Conservation (phyloP, 2,797 vertebrate species). For the Acrossocheilus wenchowensis region DNA sequence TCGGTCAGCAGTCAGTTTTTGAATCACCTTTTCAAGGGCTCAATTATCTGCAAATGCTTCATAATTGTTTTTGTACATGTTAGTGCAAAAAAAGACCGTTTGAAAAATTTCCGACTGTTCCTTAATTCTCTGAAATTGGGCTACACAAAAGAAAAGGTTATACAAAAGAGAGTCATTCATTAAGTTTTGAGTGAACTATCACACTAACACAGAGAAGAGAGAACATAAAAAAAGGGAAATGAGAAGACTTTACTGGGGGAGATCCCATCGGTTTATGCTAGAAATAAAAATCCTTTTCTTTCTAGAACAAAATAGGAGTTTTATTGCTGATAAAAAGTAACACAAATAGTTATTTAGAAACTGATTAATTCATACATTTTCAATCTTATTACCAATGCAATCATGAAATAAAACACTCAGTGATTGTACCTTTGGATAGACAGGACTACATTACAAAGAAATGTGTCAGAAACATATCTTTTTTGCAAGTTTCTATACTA, state of each 20-base stretch:
- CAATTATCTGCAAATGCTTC: background rate
- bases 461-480: background rate
- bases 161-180: background rate
- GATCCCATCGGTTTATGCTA: background rate
- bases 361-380: background rate
- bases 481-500: background rate
- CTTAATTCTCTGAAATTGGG: background rate
- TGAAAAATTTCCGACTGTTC: background rate
- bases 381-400: background rate
- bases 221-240: background rate
- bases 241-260: background rate
- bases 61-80: background rate
- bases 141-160: background rate
- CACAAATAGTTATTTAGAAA: background rate
- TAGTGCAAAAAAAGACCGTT: background rate
- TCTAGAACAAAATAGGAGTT: background rate
- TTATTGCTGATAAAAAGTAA: slow-evolving; percentile 17
- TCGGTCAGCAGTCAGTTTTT: background rate
- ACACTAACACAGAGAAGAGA: background rate
- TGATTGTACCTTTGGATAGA: background rate
- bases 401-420: slow-evolving; percentile 1
- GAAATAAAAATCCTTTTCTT: background rate
- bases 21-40: background rate
- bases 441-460: background rate
- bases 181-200: background rate